Conservation (phyloP, 2,888 invertebrate genomes). For the Lasioglossum leucozonium region DNA sequence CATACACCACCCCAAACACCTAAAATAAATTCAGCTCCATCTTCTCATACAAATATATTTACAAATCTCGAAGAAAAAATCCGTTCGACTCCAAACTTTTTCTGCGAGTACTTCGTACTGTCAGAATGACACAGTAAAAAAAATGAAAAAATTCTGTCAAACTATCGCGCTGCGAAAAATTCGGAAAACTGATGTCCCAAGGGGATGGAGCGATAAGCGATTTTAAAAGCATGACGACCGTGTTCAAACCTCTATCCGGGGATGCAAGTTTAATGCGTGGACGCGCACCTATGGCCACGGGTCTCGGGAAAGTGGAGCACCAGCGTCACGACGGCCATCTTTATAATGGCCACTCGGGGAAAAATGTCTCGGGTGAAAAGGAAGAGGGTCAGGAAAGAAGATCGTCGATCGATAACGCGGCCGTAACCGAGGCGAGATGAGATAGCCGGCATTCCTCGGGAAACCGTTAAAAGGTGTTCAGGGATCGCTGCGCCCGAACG, state of each 20-base stretch:
- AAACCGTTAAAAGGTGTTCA: slow-evolving; percentile 45
- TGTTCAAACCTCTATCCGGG: slow-evolving; percentile 15
- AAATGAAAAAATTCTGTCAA: background rate
- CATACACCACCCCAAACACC: background rate
- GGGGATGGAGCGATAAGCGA: background rate
- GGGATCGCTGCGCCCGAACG: slow-evolving; percentile 8
- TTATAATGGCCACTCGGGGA: background rate
- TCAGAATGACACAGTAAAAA: background rate
- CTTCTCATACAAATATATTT: background rate
- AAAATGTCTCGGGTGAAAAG: slow-evolving; percentile 30
- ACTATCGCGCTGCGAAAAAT: background rate
- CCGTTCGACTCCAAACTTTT: background rate
- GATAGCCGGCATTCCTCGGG: slow-evolving; percentile 39
- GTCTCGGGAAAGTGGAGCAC: slow-evolving; percentile 31
- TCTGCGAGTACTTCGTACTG: background rate
- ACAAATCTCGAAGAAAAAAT: background rate
- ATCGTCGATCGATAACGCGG: slow-evolving; percentile 44
- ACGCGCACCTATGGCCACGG: slow-evolving; percentile 12
- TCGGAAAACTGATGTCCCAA: background rate
- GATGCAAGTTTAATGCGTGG: slow-evolving; percentile 36
- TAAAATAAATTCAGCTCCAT: background rate
- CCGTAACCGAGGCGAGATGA: slow-evolving; percentile 20
- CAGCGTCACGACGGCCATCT: slow-evolving; percentile 31
- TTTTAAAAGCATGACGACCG: background rate
- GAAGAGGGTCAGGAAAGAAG: slow-evolving; percentile 39